Evolutionary conservation across 2,113 vertebrate species (phyloP).

Genomic region (Perca flavescens): DNA sequence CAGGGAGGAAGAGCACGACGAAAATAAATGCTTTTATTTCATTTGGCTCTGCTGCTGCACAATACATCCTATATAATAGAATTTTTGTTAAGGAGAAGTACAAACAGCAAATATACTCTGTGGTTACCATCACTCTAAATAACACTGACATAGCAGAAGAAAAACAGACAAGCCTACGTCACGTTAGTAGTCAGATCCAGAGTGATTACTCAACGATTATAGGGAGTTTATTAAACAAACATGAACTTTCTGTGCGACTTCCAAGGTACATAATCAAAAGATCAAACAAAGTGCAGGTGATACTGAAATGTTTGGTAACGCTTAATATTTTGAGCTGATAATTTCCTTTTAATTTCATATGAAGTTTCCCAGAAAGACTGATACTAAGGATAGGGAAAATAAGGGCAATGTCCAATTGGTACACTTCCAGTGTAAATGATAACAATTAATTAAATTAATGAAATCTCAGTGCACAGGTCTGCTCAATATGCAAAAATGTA

Average conservation of each 20-base stretch:
- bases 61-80: slow-evolving; percentile 37
- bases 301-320: not conserved
- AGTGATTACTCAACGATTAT: slow-evolving; percentile 24
- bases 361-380: not conserved
- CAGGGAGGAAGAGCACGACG: not conserved
- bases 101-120: slow-evolving; percentile 55
- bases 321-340: not conserved
- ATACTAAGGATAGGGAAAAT: not conserved
- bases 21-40: slow-evolving; percentile 44
- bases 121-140: slow-evolving; percentile 73
- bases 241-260: not conserved
- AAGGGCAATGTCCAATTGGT: not conserved
- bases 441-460: too few species aligned
- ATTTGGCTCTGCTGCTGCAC: slow-evolving; percentile 38
- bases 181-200: slow-evolving; percentile 39
- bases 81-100: slow-evolving; percentile 56
- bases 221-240: not conserved
- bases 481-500: too few species aligned
- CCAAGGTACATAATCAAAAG: not conserved
- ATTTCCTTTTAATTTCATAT: not conserved
- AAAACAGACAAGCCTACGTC: slow-evolving; percentile 65
- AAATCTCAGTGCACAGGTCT: too few species aligned
- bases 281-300: not conserved
- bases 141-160: slow-evolving; percentile 60
- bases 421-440: not conserved